phyloP scores from a whole-genome alignment of 2,888 invertebrate genomes.

The Hirtodrosophila duncani region DNA sequence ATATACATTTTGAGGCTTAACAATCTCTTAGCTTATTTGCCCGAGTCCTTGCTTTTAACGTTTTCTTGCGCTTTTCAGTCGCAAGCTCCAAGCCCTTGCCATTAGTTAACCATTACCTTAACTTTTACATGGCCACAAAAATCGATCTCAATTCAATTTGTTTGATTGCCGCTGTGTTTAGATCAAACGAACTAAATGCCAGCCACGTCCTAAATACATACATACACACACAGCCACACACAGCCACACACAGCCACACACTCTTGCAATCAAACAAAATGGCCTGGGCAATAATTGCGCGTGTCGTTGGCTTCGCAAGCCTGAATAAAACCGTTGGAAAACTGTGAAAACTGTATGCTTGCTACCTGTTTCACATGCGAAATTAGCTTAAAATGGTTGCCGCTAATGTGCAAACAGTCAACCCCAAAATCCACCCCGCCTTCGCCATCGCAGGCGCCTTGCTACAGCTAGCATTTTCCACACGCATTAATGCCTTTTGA shows the following conservation, averaged over 20 bases:
- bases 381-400: conserved; percentile 63
- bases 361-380: conserved; percentile 70
- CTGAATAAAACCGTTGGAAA: conserved; percentile 34
- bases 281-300: conserved; percentile 71
- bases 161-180: conserved; percentile 58
- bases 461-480: conserved; percentile 6
- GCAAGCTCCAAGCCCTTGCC: conserved; percentile 1
- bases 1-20: no score
- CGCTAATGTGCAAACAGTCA: conserved; percentile 61
- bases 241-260: conserved; percentile 1
- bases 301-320: conserved; percentile 61
- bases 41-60: no score
- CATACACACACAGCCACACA: conserved; percentile 11
- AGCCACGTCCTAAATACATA: conserved; percentile 47
- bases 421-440: neutral
- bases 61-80: no score
- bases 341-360: conserved; percentile 24
- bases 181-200: conserved; percentile 67
- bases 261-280: conserved; percentile 62
- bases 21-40: no score
- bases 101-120: conserved; percentile 36
- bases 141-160: conserved; percentile 69
- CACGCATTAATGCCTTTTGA: conserved; percentile 62
- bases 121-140: conserved; percentile 32
- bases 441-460: neutral